These are phyloP conservation scores for Brachionus sp. DNA, from an alignment of 1,140 invertebrate genomes.

Conservation along the genomic window DNA sequence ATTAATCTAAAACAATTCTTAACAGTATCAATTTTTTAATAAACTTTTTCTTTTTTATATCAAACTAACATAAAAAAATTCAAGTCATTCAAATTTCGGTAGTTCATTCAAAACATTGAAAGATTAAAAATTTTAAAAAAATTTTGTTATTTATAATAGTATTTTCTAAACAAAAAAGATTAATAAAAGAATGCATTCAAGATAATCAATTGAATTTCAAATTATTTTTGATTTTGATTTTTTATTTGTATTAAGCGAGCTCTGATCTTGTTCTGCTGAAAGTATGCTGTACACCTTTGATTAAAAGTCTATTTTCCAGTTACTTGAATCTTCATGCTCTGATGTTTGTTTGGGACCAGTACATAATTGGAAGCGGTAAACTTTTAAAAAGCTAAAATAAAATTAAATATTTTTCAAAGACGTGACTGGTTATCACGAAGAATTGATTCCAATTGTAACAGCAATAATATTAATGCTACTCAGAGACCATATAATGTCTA, in stretches of 20 bases:
- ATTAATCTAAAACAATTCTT: no score
- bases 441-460: conserved; percentile 24
- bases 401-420: background rate
- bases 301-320: conserved; percentile 7
- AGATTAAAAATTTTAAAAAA: no score
- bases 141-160: no score
- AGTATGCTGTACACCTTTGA: conserved; percentile 11
- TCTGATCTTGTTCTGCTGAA: conserved; percentile 1
- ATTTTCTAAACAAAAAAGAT: no score
- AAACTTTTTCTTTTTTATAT: no score
- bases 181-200: no score
- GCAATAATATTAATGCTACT: conserved; percentile 28
- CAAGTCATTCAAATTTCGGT: no score
- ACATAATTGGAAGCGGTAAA: conserved; percentile 34
- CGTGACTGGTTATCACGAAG: conserved; percentile 23
- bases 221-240: background rate
- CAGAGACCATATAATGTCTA: conserved; percentile 10
- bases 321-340: conserved; percentile 5
- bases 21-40: no score
- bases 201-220: no score
- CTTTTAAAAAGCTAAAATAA: background rate
- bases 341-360: conserved; percentile 45
- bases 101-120: no score
- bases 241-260: background rate
- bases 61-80: no score